Evolutionary conservation across 2,113 vertebrate genomes (phyloP).

Genomic region (Chamaetylas fuelleborni): DNA sequence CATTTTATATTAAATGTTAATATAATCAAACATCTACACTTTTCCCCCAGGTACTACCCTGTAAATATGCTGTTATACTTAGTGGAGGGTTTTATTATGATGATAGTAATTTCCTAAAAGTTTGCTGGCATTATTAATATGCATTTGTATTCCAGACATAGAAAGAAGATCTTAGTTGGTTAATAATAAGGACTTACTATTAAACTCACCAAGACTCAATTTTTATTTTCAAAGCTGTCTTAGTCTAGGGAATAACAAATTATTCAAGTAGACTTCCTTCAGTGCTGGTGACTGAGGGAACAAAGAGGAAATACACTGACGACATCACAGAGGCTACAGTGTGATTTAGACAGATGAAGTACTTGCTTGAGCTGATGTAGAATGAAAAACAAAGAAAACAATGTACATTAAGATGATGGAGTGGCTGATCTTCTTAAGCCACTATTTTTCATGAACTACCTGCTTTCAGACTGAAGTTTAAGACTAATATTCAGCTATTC

Average conservation of each 20-base stretch:
- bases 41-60: neutral
- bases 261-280: neutral
- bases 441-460: neutral
- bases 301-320: neutral
- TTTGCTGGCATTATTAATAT: neutral
- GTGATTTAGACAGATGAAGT: neutral
- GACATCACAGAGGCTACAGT: neutral
- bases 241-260: conserved; percentile 7
- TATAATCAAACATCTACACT: neutral
- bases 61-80: neutral
- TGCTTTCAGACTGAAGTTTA: neutral
- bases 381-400: neutral
- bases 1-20: neutral
- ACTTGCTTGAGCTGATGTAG: neutral
- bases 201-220: neutral
- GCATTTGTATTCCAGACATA: neutral
- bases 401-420: neutral
- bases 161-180: neutral
- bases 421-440: neutral
- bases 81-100: neutral
- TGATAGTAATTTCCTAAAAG: conserved; percentile 1
- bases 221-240: conserved; percentile 11
- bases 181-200: neutral
- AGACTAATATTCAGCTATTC: neutral
- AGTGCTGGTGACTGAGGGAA: neutral